Conservation (phyloP, 2,797 vertebrate genomes). For the Bovichtus diacanthus region DNA sequence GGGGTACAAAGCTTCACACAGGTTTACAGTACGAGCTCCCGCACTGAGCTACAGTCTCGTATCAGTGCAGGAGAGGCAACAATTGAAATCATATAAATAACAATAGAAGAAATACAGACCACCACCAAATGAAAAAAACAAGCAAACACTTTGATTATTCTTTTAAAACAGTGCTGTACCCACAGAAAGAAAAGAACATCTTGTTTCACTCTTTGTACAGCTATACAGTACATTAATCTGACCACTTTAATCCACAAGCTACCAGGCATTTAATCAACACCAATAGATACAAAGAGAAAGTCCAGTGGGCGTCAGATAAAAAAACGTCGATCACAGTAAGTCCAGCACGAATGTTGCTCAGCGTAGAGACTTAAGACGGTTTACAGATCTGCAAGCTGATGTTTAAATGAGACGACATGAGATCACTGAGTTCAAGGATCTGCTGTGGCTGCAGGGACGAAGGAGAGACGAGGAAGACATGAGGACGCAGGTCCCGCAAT, state of each 20-base stretch:
- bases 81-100: conserved; percentile 85
- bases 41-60: conserved; percentile 88
- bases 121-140: conserved; percentile 89
- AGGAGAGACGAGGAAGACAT: conserved; percentile 76
- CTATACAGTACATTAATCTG: conserved; percentile 85
- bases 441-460: conserved; percentile 64
- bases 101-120: conserved; percentile 86
- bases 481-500: conserved; percentile 55
- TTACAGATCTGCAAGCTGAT: conserved; percentile 66
- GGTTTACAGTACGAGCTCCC: conserved; percentile 94
- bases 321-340: conserved; percentile 78
- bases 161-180: conserved; percentile 85
- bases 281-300: conserved; percentile 83
- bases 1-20: conserved; percentile 98
- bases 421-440: conserved; percentile 58
- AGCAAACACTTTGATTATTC: conserved; percentile 85
- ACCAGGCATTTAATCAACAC: conserved; percentile 83
- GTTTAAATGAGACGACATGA: conserved; percentile 49
- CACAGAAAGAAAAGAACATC: conserved; percentile 85
- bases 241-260: conserved; percentile 86
- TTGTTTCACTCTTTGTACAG: conserved; percentile 85
- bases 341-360: conserved; percentile 75
- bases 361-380: conserved; percentile 60
- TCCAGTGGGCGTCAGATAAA: conserved; percentile 77
- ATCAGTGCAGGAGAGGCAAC: conserved; percentile 86